phyloP scores from a whole-genome alignment of 2,888 invertebrate species.

The Himalopsyche japonica region DNA sequence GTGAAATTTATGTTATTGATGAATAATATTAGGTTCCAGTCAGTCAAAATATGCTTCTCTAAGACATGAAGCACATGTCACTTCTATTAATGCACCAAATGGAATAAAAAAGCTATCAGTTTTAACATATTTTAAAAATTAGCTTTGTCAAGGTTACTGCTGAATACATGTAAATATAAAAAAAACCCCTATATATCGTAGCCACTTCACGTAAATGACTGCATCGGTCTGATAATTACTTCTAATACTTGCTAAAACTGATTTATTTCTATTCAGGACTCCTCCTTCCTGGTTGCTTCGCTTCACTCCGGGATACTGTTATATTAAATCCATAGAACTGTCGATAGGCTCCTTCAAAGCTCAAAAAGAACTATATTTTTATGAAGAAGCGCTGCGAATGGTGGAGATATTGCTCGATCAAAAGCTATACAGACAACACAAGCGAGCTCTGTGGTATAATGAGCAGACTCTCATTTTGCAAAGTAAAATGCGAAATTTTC shows the following conservation, averaged over 20 bases:
- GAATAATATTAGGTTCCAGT: no score
- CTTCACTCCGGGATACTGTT: conserved; percentile 61
- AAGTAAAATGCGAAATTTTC: conserved; percentile 41
- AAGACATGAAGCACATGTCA: no score
- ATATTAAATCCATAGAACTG: conserved; percentile 50
- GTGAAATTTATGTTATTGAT: no score
- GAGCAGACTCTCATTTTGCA: conserved; percentile 66
- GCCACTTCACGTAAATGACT: no score
- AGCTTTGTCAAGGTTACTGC: no score
- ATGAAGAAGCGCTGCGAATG: conserved; percentile 55
- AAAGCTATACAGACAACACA: conserved; percentile 52
- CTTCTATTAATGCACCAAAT: no score
- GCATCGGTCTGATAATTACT: no score
- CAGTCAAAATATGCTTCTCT: no score
- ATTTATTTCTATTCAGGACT: conserved; percentile 27
- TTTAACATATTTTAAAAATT: no score
- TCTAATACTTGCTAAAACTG: background rate
- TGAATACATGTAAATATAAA: no score
- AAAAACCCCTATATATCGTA: no score
- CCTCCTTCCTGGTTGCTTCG: conserved; percentile 60
- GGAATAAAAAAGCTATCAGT: no score
- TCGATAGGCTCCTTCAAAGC: conserved; percentile 54
- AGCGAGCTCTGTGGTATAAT: conserved; percentile 61
- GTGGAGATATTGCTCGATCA: conserved; percentile 59
- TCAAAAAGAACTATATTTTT: conserved; percentile 39